Conservation (phyloP, 2,888 invertebrate species). For the Agonopterix subpropinquella region DNA sequence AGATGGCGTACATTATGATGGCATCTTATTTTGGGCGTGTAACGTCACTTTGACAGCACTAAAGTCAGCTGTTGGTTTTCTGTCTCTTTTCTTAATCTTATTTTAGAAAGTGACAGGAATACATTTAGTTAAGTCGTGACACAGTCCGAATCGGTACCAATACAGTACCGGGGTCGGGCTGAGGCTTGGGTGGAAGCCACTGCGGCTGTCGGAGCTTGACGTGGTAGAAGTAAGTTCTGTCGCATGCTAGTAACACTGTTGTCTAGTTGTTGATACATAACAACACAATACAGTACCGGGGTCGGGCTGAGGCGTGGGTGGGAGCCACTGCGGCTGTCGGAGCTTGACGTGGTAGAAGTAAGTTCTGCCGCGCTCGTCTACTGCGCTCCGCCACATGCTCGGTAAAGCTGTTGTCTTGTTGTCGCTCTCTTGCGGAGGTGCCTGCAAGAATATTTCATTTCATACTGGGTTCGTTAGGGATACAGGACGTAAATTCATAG, state of each 20-base stretch:
- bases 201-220: constrained; percentile 84
- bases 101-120: no score
- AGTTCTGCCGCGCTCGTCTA: constrained; percentile 86
- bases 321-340: constrained; percentile 87
- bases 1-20: no score
- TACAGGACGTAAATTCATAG: no score
- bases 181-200: constrained; percentile 82
- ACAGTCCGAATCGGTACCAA: no score
- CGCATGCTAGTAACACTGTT: constrained; percentile 86
- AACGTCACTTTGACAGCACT: no score
- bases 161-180: constrained; percentile 26
- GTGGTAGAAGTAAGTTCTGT: constrained; percentile 95
- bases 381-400: constrained; percentile 90
- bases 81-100: no score
- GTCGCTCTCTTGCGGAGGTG: constrained; percentile 6
- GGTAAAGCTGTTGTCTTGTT: constrained; percentile 78
- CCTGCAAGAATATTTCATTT: background rate
- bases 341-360: constrained; percentile 94
- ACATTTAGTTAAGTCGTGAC: no score
- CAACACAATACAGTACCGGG: constrained; percentile 4
- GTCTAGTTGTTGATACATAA: constrained; percentile 21
- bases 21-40: no score
- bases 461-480: no score
- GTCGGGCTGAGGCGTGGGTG: constrained; percentile 70
- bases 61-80: no score